Evolutionary conservation across 2,888 invertebrate species (phyloP).

Genomic region (Rhingia rostrata): DNA sequence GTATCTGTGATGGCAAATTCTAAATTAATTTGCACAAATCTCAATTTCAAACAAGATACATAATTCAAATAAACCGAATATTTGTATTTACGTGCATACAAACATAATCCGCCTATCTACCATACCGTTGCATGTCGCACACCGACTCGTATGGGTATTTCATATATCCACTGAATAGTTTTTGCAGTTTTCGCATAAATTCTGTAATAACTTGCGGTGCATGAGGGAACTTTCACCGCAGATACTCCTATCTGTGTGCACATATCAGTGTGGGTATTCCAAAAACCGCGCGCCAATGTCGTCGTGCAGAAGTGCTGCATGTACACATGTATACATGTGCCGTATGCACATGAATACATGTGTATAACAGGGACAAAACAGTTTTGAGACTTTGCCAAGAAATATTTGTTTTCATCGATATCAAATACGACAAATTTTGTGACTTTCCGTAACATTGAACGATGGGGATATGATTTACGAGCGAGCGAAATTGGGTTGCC

Average conservation of each 20-base stretch:
- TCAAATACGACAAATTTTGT: conserved; percentile 70
- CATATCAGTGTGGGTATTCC: conserved; percentile 12
- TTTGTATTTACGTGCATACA: conserved; percentile 2
- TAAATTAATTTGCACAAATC: conserved; percentile 13
- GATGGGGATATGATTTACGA: conserved; percentile 67
- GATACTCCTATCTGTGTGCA: neutral
- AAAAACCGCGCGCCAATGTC: conserved; percentile 28
- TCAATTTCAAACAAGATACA: conserved; percentile 18
- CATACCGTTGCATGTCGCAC: conserved; percentile 18
- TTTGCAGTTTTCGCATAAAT: conserved; percentile 57
- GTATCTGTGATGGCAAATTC: neutral
- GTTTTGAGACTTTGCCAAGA: conserved; percentile 65
- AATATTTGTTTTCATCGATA: conserved; percentile 72
- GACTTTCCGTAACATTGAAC: conserved; percentile 69
- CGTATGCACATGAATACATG: conserved; percentile 1
- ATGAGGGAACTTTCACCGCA: conserved; percentile 26
- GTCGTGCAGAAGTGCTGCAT: neutral
- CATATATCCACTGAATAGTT: conserved; percentile 53
- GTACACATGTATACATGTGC: conserved; percentile 5
- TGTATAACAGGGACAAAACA: conserved; percentile 25
- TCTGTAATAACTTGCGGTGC: conserved; percentile 48
- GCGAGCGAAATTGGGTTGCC: conserved; percentile 56
- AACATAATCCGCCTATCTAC: neutral
- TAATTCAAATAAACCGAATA: conserved; percentile 41
- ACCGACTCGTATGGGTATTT: conserved; percentile 34